These are phyloP conservation scores for Dreissena polymorpha DNA, from an alignment of 1,140 invertebrate species.

Conservation along the genomic window DNA sequence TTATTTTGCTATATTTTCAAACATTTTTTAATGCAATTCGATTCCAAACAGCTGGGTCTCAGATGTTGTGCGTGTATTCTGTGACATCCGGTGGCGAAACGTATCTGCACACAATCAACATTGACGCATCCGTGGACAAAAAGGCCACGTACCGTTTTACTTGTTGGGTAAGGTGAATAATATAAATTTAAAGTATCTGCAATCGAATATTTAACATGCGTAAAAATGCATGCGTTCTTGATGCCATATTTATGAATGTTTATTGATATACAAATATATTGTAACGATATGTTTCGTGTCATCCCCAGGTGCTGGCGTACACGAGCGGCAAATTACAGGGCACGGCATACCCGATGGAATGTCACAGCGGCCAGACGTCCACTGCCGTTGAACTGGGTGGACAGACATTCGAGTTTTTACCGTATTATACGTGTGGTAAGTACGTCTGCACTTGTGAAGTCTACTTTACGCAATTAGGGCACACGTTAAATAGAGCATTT, in stretches of 20 bases:
- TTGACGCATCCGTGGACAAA: not conserved
- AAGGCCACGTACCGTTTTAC: slow-evolving; percentile 5
- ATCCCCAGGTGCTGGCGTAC: slow-evolving; percentile 19
- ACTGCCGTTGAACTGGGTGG: slow-evolving; percentile 13
- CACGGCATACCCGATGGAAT: slow-evolving; percentile 14
- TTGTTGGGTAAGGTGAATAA: slow-evolving; percentile 27
- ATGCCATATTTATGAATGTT: no score
- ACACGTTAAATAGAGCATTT: no score
- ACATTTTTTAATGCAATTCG: no score
- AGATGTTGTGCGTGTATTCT: slow-evolving; percentile 17
- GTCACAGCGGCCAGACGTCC: slow-evolving; percentile 19
- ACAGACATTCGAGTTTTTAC: slow-evolving; percentile 12
- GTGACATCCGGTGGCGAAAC: slow-evolving; percentile 1
- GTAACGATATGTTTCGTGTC: no score
- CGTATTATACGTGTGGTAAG: slow-evolving; percentile 1
- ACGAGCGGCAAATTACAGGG: not conserved
- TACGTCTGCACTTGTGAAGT: not conserved
- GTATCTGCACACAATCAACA: slow-evolving; percentile 32
- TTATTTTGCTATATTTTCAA: no score
- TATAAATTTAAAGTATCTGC: not conserved
- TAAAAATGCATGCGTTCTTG: no score
- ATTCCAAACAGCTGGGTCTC: not conserved
- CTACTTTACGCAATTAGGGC: no score
- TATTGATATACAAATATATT: no score
- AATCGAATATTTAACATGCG: not conserved